These are phyloP conservation scores for Physeter macrocephalus DNA, from an alignment of 2,113 vertebrate genomes.

Conservation along the genomic window DNA sequence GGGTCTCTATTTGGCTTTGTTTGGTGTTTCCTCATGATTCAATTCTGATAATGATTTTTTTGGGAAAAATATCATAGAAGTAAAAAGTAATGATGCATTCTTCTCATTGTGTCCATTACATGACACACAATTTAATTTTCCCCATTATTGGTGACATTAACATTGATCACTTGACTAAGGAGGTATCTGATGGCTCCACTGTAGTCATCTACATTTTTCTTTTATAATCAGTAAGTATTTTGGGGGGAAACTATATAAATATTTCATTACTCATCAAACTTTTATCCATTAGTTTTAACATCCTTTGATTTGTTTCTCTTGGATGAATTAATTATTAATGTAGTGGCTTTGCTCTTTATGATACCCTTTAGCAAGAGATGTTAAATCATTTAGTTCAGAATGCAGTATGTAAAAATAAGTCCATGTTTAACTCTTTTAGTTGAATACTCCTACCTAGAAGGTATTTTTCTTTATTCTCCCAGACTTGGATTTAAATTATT, in stretches of 20 bases:
- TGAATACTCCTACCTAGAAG: neutral
- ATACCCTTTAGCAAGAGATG: neutral
- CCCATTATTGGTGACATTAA: neutral
- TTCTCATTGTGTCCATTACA: neutral
- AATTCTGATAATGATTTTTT: neutral
- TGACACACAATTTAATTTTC: neutral
- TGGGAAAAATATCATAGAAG: neutral
- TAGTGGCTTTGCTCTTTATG: neutral
- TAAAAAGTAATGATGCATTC: neutral
- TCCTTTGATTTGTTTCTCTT: neutral
- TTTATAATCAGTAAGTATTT: neutral
- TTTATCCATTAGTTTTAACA: neutral
- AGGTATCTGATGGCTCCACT: neutral
- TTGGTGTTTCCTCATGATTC: neutral
- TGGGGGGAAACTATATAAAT: neutral
- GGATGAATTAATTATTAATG: neutral
- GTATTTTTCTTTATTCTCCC: neutral
- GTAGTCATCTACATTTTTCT: neutral
- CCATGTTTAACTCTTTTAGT: neutral
- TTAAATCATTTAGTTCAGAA: neutral
- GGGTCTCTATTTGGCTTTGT: neutral
- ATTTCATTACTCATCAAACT: neutral
- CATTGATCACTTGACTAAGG: neutral
- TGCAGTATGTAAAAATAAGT: neutral
- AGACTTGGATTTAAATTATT: neutral